phyloP scores from a whole-genome alignment of 2,113 vertebrate species.

The Pachycephala philippinensis region DNA sequence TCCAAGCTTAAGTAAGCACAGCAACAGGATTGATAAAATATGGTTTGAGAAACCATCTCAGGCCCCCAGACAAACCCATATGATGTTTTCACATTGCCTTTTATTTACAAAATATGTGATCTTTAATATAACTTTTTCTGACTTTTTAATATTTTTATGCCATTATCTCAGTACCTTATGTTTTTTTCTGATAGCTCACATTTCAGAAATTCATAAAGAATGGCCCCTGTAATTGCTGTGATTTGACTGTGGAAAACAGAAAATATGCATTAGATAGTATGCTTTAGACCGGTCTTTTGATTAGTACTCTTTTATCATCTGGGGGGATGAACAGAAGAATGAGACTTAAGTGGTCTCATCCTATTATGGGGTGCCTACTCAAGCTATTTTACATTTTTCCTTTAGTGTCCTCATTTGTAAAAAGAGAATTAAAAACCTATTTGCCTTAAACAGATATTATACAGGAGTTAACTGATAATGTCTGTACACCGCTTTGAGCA shows the following conservation, averaged over 20 bases:
- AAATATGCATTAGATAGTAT: background rate
- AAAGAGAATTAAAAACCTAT: background rate
- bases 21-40: background rate
- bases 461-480: background rate
- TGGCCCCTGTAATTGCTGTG: background rate
- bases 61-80: background rate
- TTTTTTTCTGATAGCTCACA: background rate
- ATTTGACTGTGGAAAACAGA: background rate
- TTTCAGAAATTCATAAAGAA: background rate
- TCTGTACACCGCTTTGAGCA: background rate
- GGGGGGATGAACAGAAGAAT: background rate
- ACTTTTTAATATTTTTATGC: background rate
- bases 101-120: background rate
- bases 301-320: background rate
- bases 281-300: background rate
- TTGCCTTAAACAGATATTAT: background rate
- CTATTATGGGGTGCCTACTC: background rate
- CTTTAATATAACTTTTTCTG: background rate
- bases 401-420: background rate
- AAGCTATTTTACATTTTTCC: background rate
- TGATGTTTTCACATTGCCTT: background rate
- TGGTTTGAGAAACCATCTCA: background rate
- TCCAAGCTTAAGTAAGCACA: background rate
- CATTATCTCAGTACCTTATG: background rate
- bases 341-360: background rate